These are phyloP conservation scores for Kryptolebias marmoratus DNA, from an alignment of 2,113 vertebrate species.

Conservation along the genomic window DNA sequence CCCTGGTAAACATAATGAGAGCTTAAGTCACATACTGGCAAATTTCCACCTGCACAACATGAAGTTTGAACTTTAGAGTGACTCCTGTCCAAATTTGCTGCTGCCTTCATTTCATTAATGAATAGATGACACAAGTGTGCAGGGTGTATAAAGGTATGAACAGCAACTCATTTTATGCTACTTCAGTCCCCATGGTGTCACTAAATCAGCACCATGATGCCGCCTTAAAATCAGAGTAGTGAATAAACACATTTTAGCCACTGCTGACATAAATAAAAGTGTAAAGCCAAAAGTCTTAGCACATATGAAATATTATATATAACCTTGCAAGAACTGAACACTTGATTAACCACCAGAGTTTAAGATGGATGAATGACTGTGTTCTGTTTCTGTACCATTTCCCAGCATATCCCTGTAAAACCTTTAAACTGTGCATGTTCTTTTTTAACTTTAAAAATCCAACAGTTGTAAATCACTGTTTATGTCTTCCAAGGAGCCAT, in stretches of 20 bases:
- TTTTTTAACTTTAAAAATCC: too few species aligned
- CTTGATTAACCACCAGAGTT: background rate
- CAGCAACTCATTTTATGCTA: constrained; percentile 48
- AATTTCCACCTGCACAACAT: constrained; percentile 69
- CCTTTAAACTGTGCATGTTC: too few species aligned
- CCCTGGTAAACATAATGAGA: constrained; percentile 67
- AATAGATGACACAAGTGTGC: constrained; percentile 62
- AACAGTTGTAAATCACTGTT: too few species aligned
- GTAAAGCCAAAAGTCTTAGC: constrained; percentile 35
- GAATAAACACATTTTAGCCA: constrained; percentile 25
- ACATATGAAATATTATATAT: background rate
- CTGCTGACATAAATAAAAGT: constrained; percentile 15
- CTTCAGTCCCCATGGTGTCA: constrained; percentile 59
- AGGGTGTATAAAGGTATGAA: constrained; percentile 54
- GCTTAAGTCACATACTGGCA: constrained; percentile 74
- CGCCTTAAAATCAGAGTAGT: constrained; percentile 44
- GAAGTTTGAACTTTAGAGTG: constrained; percentile 21
- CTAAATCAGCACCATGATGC: constrained; percentile 52
- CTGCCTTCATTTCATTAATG: constrained; percentile 56
- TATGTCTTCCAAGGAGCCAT: too few species aligned
- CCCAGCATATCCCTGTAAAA: too few species aligned
- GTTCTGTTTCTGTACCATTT: background rate
- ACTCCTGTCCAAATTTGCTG: constrained; percentile 40
- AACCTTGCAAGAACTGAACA: background rate
- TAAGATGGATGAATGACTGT: background rate